These are phyloP conservation scores for Erebia aethiops DNA, from an alignment of 2,888 invertebrate species.

Conservation along the genomic window DNA sequence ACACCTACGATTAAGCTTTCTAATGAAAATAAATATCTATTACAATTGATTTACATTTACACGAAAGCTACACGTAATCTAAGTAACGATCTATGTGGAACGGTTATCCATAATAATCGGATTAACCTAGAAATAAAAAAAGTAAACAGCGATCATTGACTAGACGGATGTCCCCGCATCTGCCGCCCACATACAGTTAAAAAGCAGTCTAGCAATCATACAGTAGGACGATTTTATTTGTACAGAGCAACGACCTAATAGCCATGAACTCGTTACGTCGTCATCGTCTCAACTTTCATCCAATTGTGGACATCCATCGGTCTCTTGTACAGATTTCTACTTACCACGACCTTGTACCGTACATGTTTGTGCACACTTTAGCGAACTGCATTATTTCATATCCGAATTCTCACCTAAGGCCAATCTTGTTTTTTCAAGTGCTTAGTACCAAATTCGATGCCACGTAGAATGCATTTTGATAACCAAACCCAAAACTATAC, in stretches of 20 bases:
- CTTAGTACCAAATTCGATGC: too few species aligned
- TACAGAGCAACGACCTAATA: neutral
- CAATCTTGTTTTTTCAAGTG: too few species aligned
- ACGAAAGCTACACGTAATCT: neutral
- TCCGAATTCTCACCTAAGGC: too few species aligned
- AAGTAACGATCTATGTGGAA: slow-evolving; percentile 9
- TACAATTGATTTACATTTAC: neutral
- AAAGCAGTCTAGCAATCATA: slow-evolving; percentile 1
- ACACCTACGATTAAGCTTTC: slow-evolving; percentile 4
- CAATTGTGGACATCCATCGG: neutral
- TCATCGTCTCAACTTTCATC: neutral
- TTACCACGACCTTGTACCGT: too few species aligned
- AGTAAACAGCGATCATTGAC: slow-evolving; percentile 27
- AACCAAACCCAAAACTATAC: too few species aligned
- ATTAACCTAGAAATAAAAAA: slow-evolving; percentile 30
- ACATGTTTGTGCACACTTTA: too few species aligned
- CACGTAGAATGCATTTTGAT: too few species aligned
- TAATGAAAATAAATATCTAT: slow-evolving; percentile 2
- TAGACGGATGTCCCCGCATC: slow-evolving; percentile 27
- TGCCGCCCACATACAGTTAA: slow-evolving; percentile 13
- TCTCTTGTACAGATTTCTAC: too few species aligned
- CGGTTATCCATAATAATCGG: slow-evolving; percentile 24
- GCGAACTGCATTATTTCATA: too few species aligned
- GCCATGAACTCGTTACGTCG: neutral
- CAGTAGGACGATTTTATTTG: neutral